These are phyloP conservation scores for Phrynocephalus vlangalii DNA, from an alignment of 2,797 vertebrate species.

Conservation along the genomic window DNA sequence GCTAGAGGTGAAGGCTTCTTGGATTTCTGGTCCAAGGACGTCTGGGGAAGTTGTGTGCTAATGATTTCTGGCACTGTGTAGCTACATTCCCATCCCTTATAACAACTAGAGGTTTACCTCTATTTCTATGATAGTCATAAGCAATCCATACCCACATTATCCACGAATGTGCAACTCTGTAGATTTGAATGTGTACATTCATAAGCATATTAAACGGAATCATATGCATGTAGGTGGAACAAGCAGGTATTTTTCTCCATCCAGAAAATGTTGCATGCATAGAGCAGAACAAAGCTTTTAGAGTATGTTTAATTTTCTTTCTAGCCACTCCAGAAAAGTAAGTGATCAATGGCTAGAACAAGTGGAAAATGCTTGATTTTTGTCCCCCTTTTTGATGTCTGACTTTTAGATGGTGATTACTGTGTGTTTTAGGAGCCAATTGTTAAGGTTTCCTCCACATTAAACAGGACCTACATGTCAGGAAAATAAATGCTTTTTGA, in stretches of 20 bases:
- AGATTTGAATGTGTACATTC: no score
- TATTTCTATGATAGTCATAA: not conserved
- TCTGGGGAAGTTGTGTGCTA: not conserved
- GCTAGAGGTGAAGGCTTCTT: no score
- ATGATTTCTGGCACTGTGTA: not conserved
- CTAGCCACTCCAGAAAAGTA: not conserved
- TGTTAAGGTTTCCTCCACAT: not conserved
- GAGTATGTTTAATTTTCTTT: not conserved
- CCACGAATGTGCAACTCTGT: not conserved
- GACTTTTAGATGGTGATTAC: not conserved
- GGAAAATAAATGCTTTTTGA: conserved; percentile 19
- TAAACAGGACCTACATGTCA: not conserved
- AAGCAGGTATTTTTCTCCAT: not conserved
- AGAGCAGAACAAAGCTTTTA: not conserved
- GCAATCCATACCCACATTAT: not conserved
- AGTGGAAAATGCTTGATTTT: not conserved
- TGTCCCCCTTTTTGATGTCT: not conserved
- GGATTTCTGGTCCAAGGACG: no score
- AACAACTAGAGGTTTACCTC: not conserved
- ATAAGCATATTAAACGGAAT: not conserved
- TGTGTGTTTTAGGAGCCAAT: not conserved
- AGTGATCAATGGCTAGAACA: not conserved
- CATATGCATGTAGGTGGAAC: no score
- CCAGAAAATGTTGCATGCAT: not conserved
- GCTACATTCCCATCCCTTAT: no score